Evolutionary conservation across 1,140 invertebrate species (phyloP).

Genomic region (Hormaphis cornu): DNA sequence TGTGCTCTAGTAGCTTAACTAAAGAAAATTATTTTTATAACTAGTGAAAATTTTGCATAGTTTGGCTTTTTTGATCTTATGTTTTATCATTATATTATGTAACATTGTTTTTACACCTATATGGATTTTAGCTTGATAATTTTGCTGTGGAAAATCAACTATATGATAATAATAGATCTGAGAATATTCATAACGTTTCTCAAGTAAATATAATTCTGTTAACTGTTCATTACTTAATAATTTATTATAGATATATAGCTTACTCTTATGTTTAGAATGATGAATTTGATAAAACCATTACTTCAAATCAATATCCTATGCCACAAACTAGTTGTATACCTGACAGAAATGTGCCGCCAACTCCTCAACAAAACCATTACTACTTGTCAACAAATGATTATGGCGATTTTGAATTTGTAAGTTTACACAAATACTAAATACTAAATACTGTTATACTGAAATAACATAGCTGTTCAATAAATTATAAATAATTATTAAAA

Average conservation of each 20-base stretch:
- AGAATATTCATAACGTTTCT: not conserved
- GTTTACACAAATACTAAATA: slow-evolving; percentile 42
- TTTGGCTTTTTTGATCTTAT: no score
- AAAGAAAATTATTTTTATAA: no score
- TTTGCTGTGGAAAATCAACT: not conserved
- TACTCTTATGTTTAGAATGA: not conserved
- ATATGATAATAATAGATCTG: not conserved
- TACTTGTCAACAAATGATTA: slow-evolving; percentile 43
- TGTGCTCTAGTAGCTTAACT: no score
- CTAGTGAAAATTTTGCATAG: no score
- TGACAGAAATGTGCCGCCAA: not conserved
- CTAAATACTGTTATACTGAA: not conserved
- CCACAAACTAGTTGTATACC: not conserved
- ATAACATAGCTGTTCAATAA: not conserved
- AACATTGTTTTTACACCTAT: no score
- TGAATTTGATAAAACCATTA: slow-evolving; percentile 14
- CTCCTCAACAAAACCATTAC: slow-evolving; percentile 5
- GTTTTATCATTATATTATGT: no score
- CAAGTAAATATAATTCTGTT: not conserved
- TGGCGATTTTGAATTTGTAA: slow-evolving; percentile 83
- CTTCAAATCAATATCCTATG: slow-evolving; percentile 21
- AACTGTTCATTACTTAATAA: not conserved
- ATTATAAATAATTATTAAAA: no score
- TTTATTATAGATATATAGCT: not conserved
- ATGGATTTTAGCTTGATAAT: slow-evolving; percentile 20